Percentiles rank a stretch among this genome's conserved stretches.
Evolutionary conservation across 2,113 vertebrate species (phyloP).

Genomic region (Polypterus bichir): DNA sequence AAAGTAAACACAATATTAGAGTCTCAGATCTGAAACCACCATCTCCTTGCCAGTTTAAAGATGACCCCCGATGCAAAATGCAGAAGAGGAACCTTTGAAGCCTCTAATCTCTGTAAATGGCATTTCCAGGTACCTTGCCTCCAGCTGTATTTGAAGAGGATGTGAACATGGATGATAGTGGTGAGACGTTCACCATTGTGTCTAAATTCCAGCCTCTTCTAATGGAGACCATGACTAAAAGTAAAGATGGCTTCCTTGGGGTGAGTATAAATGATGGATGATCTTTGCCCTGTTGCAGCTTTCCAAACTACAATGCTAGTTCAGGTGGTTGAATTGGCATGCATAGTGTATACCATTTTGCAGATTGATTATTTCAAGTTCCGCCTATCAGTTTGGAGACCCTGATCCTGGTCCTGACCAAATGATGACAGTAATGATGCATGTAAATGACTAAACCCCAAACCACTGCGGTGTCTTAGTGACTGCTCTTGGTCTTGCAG

Average conservation of each 20-base stretch:
- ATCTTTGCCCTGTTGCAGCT: background rate
- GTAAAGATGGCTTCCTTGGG: slow-evolving; percentile 89
- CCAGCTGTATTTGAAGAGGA: slow-evolving; percentile 50
- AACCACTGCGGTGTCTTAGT: background rate
- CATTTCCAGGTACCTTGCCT: slow-evolving; percentile 40
- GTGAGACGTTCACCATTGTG: slow-evolving; percentile 66
- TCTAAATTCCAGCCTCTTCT: slow-evolving; percentile 81
- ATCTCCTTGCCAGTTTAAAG: no score
- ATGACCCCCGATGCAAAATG: no score
- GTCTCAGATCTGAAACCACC: no score
- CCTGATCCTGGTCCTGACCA: no score
- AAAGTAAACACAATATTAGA: no score
- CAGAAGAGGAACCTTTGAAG: no score
- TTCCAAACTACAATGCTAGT: no score
- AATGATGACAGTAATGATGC: no score
- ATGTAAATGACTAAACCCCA: no score
- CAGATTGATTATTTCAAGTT: background rate
- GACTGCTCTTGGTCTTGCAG: slow-evolving; percentile 32
- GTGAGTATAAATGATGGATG: slow-evolving; percentile 38
- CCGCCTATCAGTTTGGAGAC: background rate
- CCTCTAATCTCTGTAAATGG: background rate
- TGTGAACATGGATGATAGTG: slow-evolving; percentile 46
- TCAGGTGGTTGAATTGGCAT: no score
- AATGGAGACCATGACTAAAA: slow-evolving; percentile 92
- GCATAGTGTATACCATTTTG: no score